phyloP scores from a whole-genome alignment of 2,797 vertebrate species.

The Adrianichthys oophorus region DNA sequence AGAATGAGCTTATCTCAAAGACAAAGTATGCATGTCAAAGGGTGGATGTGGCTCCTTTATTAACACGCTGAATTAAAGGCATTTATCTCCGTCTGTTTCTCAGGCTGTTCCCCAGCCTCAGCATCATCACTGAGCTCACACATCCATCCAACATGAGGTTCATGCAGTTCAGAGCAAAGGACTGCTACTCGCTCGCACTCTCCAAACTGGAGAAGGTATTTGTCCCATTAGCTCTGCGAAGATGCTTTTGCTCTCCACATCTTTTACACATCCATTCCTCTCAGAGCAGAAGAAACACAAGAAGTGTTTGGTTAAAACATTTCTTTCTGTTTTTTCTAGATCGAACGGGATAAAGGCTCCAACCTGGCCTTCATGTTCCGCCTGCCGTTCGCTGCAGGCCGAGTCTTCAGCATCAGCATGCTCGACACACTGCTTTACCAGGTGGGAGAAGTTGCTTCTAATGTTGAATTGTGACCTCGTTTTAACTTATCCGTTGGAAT shows the following conservation, averaged over 20 bases:
- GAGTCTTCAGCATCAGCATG: conserved; percentile 98
- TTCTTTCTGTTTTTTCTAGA: conserved; percentile 74
- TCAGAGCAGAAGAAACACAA: too few species aligned
- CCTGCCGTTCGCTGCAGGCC: conserved; percentile 93
- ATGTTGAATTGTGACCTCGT: not conserved
- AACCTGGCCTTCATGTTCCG: conserved; percentile 99
- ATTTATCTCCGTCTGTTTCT: conserved; percentile 19
- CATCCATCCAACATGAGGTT: conserved; percentile 98
- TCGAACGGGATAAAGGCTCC: conserved; percentile 94
- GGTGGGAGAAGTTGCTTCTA: conserved; percentile 68
- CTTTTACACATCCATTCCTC: not conserved
- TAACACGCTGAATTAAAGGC: conserved; percentile 25
- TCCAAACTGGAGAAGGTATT: conserved; percentile 96
- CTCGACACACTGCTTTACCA: conserved; percentile 95
- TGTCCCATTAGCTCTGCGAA: not conserved
- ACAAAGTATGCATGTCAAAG: conserved; percentile 6
- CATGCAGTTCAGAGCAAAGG: conserved; percentile 99
- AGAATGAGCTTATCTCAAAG: conserved; percentile 12
- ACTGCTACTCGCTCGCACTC: conserved; percentile 95
- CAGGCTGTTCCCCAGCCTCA: conserved; percentile 96
- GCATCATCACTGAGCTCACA: conserved; percentile 96
- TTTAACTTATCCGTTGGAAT: not conserved
- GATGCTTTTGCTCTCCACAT: not conserved
- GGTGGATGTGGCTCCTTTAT: conserved; percentile 20
- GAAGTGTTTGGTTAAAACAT: not conserved